A percentile compares a stretch with the other conserved stretches of the same genome.
These are phyloP conservation scores for Emmelina monodactyla DNA, from an alignment of 2,888 invertebrate species.

Conservation along the genomic window DNA sequence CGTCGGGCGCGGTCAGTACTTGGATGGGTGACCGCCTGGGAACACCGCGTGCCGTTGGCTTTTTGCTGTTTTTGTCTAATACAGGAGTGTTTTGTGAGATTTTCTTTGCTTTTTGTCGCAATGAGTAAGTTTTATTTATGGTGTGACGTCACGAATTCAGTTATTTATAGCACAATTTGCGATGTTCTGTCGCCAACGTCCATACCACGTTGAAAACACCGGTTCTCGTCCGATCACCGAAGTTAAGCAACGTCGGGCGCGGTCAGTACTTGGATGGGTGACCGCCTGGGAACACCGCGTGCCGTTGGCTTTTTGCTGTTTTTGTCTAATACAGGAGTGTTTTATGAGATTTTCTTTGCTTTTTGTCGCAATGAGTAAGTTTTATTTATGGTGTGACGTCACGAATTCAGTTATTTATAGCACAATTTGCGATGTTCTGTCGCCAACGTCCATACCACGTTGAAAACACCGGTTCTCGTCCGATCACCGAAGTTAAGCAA, in stretches of 20 bases:
- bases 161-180: no score
- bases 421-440: no score
- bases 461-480: slow-evolving; percentile 21
- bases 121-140: no score
- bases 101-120: no score
- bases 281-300: slow-evolving; percentile 21
- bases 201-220: slow-evolving; percentile 20
- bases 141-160: no score
- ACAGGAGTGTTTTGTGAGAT: no score
- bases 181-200: slow-evolving; percentile 19
- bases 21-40: slow-evolving; percentile 23
- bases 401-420: no score
- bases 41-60: slow-evolving; percentile 21
- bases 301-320: slow-evolving; percentile 16
- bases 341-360: no score
- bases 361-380: no score
- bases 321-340: no score
- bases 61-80: slow-evolving; percentile 12
- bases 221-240: slow-evolving; percentile 22
- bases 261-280: slow-evolving; percentile 22
- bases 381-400: no score
- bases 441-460: slow-evolving; percentile 20
- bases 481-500: slow-evolving; percentile 23
- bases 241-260: slow-evolving; percentile 21
- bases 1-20: slow-evolving; percentile 22